Base-by-base conservation (phyloP, 23 tunicate genomes). In the Ascidia mentula region DNA sequence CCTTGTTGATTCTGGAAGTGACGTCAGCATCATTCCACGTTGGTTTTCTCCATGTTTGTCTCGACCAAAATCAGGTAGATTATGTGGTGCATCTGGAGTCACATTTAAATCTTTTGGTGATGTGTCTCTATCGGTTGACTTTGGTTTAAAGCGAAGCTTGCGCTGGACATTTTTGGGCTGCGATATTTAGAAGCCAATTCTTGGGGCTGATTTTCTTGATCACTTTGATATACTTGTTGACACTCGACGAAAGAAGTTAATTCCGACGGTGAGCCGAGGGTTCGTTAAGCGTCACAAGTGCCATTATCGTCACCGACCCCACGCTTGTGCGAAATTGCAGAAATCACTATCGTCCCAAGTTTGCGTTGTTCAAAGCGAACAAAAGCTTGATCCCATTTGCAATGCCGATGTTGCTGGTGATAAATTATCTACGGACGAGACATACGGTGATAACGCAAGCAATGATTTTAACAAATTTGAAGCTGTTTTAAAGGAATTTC, bases 1-100 rank as follows among this genome's bases (percentile, higher is more conserved):
- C 24, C 65, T 53, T 71, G 18, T 71, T 34, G 37, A 35, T 34
- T 71, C 22, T 35, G 74, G 74, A 71, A 71, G 74, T 71, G 74
- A 34, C 30, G 74, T 71, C 18, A 71, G 74, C 30, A 71, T 71
- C 30, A 31, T 71, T 71, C 74, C 74, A 18, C 32, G 30, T 22
- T 71, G 74, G 74, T 71, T 34, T 71, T 34, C 74, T 3, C 74
- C 32, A 34, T 17, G 34, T 20, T 71, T 71, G 30, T 34, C 37
- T 35, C 74, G 38, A 34, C 30, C 38, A 20, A 34, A 71, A 35
- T 31, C 38, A 28, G 5, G 30, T 18, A 26, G 74, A 31, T 35
- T 71, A 35, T 22, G 17, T 22, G 30, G 74, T 35, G 74, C 38
- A 22, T 71, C 74, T 18, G 74, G 74, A 28, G 32, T 22, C 36